Evolutionary conservation across 2,113 vertebrate species (phyloP).

Genomic region (Clarias macrocephalus): DNA sequence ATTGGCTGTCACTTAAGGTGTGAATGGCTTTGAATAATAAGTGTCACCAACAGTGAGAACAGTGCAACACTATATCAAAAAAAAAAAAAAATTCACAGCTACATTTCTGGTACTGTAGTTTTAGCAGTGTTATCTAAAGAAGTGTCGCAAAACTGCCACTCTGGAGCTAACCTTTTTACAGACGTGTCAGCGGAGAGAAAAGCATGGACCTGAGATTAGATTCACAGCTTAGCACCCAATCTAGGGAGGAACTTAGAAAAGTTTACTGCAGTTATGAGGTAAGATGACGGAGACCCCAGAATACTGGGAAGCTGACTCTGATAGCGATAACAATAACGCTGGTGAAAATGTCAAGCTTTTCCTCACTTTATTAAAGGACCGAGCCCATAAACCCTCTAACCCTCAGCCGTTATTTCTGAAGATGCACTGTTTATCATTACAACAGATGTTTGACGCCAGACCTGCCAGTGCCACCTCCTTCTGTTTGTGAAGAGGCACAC

Average conservation of each 20-base stretch:
- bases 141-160: not conserved
- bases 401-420: constrained; percentile 46
- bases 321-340: not conserved
- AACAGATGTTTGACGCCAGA: constrained; percentile 45
- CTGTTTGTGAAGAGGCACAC: constrained; percentile 40
- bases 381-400: constrained; percentile 48
- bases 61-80: not conserved
- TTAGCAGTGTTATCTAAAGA: constrained; percentile 10
- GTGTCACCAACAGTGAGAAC: constrained; percentile 18
- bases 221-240: constrained; percentile 33
- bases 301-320: not conserved
- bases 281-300: not conserved
- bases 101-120: not conserved
- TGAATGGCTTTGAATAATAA: constrained; percentile 39
- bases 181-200: constrained; percentile 6
- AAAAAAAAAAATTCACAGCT: not conserved
- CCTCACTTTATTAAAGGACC: not conserved
- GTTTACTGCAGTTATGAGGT: not conserved
- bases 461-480: constrained; percentile 50
- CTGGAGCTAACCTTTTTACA: constrained; percentile 2
- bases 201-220: constrained; percentile 27
- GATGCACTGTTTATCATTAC: constrained; percentile 58
- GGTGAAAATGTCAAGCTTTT: not conserved
- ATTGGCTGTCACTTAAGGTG: constrained; percentile 38
- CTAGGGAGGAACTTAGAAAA: not conserved